Base-by-base conservation (phyloP, 2,113 vertebrate species). In the Amia ocellicauda region DNA sequence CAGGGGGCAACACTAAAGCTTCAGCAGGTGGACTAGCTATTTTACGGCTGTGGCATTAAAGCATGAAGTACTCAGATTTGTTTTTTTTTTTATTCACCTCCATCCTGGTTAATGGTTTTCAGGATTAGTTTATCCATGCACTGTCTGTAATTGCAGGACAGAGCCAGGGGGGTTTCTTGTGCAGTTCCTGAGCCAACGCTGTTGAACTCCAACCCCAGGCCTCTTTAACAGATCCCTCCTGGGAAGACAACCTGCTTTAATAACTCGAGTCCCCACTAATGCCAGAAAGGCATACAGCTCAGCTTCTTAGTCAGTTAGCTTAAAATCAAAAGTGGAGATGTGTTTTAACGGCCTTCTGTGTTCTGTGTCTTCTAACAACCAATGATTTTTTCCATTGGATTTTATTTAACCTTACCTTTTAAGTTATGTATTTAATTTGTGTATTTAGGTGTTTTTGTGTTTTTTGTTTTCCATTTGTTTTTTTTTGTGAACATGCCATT, bases 11-110 rank as follows among this genome's bases (percentile, higher is more conserved):
- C n/a, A n/a, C n/a, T n/a, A n/a, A 80, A 68, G 63, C 71, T 52
- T 24, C 69, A 40, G 61, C 79, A 76, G 76, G 84, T 86, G 85
- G 89, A 87, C 84, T 88, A 89, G 91, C 87, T 92, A 87, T 85
- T 84, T 71, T 78, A 74, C 79, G 78, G 36, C 78, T 22, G 17
- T 22, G 31, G 77, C 86, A 82, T 79, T 81, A 60, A 73, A 68
- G 81, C 88, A 84, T 86, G 83, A 72, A 77, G 82, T 23, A 19
- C 47, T 40, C 59, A 70, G 47, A 17, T 57, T 29, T 68, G 23
- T 56, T 61, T 23, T 54, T 16, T 14, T 24, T 3, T 42, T 57
- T 53, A 40, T 20, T 71, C 17, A 13, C 26, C 62, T 41, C 40
- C 13, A 41, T 5, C n/a, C n/a, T n/a, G n/a, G n/a, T n/a, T n/a